phyloP scores from a whole-genome alignment of 2,888 invertebrate genomes.

The Drosophila algonquin region DNA sequence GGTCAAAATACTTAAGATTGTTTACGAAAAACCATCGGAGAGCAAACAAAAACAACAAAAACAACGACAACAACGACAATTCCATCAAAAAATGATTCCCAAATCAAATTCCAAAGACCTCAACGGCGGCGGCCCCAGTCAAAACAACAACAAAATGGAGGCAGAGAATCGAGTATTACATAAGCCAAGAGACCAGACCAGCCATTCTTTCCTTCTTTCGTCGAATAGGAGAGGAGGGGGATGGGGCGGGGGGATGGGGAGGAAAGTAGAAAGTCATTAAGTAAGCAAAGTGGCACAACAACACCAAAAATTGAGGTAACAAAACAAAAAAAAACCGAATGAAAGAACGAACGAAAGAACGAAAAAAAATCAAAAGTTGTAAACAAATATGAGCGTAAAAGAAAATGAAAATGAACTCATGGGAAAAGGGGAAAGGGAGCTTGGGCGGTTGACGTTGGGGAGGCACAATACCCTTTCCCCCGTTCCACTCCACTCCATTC shows the following conservation, averaged over 20 bases:
- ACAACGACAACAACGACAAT: neutral
- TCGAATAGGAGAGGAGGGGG: neutral
- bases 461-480: constrained; percentile 3
- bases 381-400: constrained; percentile 81
- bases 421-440: constrained; percentile 20
- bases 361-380: constrained; percentile 72
- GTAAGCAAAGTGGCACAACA: constrained; percentile 59
- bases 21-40: constrained; percentile 45
- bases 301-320: constrained; percentile 11
- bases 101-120: constrained; percentile 27
- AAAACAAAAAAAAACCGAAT: neutral
- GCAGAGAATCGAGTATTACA: constrained; percentile 31
- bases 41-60: constrained; percentile 19
- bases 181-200: constrained; percentile 9
- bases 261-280: constrained; percentile 75
- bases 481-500: neutral
- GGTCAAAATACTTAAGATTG: constrained; percentile 54
- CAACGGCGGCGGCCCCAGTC: constrained; percentile 13
- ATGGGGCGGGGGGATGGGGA: neutral
- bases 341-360: constrained; percentile 30
- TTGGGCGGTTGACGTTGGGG: constrained; percentile 22
- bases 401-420: constrained; percentile 69
- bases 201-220: neutral
- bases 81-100: constrained; percentile 13
- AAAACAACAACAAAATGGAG: constrained; percentile 32